These are phyloP conservation scores for Neoaliturus tenellus DNA, from an alignment of 2,888 invertebrate genomes.

Conservation along the genomic window DNA sequence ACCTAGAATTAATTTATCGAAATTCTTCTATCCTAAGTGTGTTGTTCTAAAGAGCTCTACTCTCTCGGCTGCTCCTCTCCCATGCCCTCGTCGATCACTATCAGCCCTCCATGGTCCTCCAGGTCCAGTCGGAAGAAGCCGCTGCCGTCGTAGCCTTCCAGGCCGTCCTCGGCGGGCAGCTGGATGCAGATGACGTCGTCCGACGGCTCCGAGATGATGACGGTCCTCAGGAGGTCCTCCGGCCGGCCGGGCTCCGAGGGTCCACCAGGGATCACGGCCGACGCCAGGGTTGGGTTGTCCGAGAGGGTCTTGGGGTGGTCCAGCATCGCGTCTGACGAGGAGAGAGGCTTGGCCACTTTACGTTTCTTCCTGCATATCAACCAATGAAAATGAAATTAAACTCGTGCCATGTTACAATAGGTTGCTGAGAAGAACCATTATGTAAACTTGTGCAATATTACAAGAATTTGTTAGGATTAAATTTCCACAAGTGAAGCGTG, in stretches of 20 bases:
- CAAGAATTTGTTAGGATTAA: no score
- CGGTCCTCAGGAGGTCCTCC: slow-evolving; percentile 51
- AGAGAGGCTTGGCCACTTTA: neutral
- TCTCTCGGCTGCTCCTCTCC: slow-evolving; percentile 15
- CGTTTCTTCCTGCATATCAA: slow-evolving; percentile 49
- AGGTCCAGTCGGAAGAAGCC: slow-evolving; percentile 38
- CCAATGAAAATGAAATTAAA: neutral
- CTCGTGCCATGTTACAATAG: no score
- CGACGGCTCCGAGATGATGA: slow-evolving; percentile 49
- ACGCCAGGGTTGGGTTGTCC: slow-evolving; percentile 54
- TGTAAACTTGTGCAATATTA: no score
- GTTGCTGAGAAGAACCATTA: no score
- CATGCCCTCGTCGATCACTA: slow-evolving; percentile 45
- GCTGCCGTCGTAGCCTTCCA: slow-evolving; percentile 47
- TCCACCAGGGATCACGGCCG: slow-evolving; percentile 28
- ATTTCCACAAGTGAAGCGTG: no score
- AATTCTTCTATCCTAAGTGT: no score
- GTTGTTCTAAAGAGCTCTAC: no score
- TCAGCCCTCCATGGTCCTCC: slow-evolving; percentile 37
- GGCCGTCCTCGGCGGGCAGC: slow-evolving; percentile 55
- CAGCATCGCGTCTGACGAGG: neutral
- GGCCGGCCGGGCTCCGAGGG: neutral
- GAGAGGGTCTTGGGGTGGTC: neutral
- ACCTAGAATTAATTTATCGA: no score
- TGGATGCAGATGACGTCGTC: slow-evolving; percentile 64